Percentiles rank a stretch among this genome's conserved stretches.
These are phyloP conservation scores for Sycobia sp. DNA, from an alignment of 1,140 invertebrate genomes.

Conservation along the genomic window DNA sequence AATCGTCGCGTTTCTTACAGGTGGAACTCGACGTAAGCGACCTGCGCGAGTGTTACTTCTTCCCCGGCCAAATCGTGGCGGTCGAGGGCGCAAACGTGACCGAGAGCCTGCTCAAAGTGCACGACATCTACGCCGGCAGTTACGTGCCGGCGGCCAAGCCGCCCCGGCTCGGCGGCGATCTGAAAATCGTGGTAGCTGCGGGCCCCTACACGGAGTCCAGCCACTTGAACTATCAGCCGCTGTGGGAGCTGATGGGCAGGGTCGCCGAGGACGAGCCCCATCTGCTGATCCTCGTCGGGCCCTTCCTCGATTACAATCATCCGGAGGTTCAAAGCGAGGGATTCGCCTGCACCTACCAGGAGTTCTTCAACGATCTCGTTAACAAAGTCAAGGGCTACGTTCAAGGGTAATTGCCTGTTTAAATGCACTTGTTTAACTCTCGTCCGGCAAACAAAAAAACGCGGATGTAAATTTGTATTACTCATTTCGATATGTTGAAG, in stretches of 20 bases:
- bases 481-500: too few species aligned
- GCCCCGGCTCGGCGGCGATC: constrained; percentile 45
- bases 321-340: constrained; percentile 61
- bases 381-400: constrained; percentile 66
- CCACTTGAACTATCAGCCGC: constrained; percentile 78
- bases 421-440: not conserved
- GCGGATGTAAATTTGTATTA: too few species aligned
- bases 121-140: constrained; percentile 68
- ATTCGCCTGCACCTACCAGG: constrained; percentile 67
- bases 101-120: constrained; percentile 71
- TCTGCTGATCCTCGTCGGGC: constrained; percentile 80
- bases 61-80: constrained; percentile 84
- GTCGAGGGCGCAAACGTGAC: constrained; percentile 74
- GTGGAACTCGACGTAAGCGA: constrained; percentile 67
- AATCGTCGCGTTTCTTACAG: too few species aligned
- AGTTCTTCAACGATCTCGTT: constrained; percentile 74
- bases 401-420: constrained; percentile 52
- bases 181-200: constrained; percentile 76
- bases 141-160: constrained; percentile 39
- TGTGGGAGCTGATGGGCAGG: constrained; percentile 76
- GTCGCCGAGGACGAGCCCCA: constrained; percentile 75
- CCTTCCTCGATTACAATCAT: constrained; percentile 79
- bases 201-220: constrained; percentile 83
- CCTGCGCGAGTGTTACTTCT: constrained; percentile 75
- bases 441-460: not conserved